Percentiles rank a stretch among this genome's conserved stretches.
These are phyloP conservation scores for Acronicta psi DNA, from an alignment of 2,888 invertebrate species.

Conservation along the genomic window DNA sequence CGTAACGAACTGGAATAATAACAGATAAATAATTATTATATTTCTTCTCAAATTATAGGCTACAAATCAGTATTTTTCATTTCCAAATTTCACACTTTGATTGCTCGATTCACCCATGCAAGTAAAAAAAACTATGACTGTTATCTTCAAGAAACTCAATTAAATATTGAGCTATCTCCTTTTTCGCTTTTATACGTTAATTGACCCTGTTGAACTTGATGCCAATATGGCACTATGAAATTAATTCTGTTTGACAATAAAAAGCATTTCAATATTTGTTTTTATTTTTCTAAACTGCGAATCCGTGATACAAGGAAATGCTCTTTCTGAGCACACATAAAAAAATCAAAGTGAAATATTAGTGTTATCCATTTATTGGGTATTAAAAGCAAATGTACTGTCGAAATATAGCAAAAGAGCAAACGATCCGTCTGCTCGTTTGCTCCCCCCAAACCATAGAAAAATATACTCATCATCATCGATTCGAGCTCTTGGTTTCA, in stretches of 20 bases:
- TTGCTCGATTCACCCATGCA: conserved; percentile 24
- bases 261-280: conserved; percentile 21
- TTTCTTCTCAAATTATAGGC: conserved; percentile 12
- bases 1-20: conserved; percentile 20
- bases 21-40: too few species aligned
- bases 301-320: background rate
- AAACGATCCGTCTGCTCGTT: too few species aligned
- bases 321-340: background rate
- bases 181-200: conserved; percentile 42
- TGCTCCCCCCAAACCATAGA: too few species aligned
- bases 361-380: too few species aligned
- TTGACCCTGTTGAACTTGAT: conserved; percentile 53
- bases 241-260: conserved; percentile 50
- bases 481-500: background rate
- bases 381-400: too few species aligned
- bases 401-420: too few species aligned
- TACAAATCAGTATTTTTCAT: conserved; percentile 13
- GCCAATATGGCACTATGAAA: conserved; percentile 45
- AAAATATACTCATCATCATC: too few species aligned
- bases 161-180: conserved; percentile 15
- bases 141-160: conserved; percentile 16
- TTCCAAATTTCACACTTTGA: conserved; percentile 14
- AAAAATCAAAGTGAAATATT: too few species aligned
- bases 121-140: conserved; percentile 30
- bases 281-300: conserved; percentile 4